These are phyloP conservation scores for Ivindomyrus marchei DNA, from an alignment of 2,113 vertebrate genomes.

Conservation along the genomic window DNA sequence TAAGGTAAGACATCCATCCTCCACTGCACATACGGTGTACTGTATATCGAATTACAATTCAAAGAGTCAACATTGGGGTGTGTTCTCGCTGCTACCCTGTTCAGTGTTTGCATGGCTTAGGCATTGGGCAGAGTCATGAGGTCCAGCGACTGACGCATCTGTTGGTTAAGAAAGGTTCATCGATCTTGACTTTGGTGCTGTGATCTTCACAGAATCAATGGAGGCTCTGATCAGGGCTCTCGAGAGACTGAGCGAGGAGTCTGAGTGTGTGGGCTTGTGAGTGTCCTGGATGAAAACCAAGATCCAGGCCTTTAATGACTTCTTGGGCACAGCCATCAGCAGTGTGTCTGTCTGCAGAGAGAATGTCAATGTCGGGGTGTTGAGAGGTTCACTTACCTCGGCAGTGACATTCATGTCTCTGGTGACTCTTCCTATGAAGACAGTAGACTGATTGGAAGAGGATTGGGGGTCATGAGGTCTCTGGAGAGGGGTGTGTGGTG, in stretches of 20 bases:
- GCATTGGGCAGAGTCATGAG: neutral
- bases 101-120: neutral
- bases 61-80: neutral
- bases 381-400: neutral
- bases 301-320: neutral
- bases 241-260: neutral
- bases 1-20: slow-evolving; percentile 67
- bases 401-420: neutral
- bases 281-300: neutral
- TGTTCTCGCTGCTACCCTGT: neutral
- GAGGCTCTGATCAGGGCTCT: neutral
- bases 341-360: neutral
- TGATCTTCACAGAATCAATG: neutral
- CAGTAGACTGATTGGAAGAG: neutral
- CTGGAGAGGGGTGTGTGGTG: neutral
- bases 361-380: neutral
- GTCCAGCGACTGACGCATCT: neutral
- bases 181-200: neutral
- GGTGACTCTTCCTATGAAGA: neutral
- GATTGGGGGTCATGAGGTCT: neutral
- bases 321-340: neutral
- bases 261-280: neutral
- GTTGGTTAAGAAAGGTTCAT: neutral
- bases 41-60: neutral
- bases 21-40: neutral